A percentile compares a stretch with the other conserved stretches of the same genome.
phyloP scores from a whole-genome alignment of 2,797 vertebrate species.

The Catamblyrhynchus diadema region DNA sequence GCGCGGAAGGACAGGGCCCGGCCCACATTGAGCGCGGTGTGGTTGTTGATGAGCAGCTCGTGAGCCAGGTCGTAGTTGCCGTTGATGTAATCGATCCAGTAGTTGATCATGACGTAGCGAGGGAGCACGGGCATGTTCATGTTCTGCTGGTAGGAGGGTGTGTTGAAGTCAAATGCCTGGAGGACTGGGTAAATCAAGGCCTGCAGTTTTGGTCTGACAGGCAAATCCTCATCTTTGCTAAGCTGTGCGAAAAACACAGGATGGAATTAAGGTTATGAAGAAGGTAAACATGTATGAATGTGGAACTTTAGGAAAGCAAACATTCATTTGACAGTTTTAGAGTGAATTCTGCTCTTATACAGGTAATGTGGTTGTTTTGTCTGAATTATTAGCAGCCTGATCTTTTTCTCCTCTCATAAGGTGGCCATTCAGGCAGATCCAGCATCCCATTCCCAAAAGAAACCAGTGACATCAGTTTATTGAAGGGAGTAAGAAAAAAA shows the following conservation, averaged over 20 bases:
- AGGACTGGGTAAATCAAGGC: slow-evolving; percentile 91
- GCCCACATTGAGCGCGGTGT: slow-evolving; percentile 81
- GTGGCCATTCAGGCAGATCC: background rate
- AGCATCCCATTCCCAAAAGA: background rate
- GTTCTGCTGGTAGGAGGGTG: slow-evolving; percentile 91
- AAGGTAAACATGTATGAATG: accelerated
- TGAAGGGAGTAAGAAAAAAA: background rate
- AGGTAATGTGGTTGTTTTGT: background rate
- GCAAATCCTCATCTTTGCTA: slow-evolving; percentile 73
- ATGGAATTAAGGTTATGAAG: background rate
- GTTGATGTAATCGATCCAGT: slow-evolving; percentile 90
- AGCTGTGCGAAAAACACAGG: slow-evolving; percentile 73
- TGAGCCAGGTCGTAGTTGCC: slow-evolving; percentile 74
- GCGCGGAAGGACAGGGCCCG: slow-evolving; percentile 69
- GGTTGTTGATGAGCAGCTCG: slow-evolving; percentile 85
- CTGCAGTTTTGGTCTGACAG: slow-evolving; percentile 86
- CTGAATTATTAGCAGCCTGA: background rate
- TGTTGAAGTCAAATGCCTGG: slow-evolving; percentile 93
- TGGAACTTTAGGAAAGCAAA: background rate
- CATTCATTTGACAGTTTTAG: background rate
- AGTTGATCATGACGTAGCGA: slow-evolving; percentile 80
- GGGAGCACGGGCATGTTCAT: slow-evolving; percentile 78
- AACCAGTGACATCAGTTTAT: background rate
- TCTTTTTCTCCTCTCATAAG: background rate
- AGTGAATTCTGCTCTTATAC: background rate